Conservation (phyloP, 2,113 vertebrate species). For the Macrotis lagotis region DNA sequence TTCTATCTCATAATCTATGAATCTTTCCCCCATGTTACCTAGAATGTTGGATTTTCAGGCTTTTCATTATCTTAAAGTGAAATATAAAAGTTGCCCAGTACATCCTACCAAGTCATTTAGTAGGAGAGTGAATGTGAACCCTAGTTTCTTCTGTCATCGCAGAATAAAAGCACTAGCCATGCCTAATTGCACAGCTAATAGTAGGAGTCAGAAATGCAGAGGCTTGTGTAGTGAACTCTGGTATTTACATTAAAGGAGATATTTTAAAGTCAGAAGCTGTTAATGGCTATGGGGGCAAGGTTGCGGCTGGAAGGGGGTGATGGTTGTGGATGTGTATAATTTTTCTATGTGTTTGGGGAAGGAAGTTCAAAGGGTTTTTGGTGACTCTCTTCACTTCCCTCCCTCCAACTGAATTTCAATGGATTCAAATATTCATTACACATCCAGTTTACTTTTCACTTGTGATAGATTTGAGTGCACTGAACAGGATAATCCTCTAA, state of each 20-base stretch:
- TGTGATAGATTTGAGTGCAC: slow-evolving; percentile 21
- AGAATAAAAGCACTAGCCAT: neutral
- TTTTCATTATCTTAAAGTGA: slow-evolving; percentile 2
- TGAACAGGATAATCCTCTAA: neutral
- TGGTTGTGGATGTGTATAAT: neutral
- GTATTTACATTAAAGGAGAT: neutral
- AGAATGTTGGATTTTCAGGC: neutral
- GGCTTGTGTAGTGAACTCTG: neutral
- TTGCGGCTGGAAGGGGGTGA: neutral
- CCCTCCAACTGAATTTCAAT: slow-evolving; percentile 15
- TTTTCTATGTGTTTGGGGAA: neutral
- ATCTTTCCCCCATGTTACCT: neutral
- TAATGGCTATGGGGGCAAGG: neutral
- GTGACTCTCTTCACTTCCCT: neutral
- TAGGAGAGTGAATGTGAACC: neutral
- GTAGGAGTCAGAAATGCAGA: neutral
- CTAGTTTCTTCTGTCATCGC: neutral
- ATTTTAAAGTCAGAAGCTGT: neutral
- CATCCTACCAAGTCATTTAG: neutral
- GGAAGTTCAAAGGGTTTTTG: neutral
- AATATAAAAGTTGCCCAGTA: neutral
- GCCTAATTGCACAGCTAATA: neutral
- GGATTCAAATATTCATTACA: slow-evolving; percentile 8
- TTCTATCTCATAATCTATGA: neutral
- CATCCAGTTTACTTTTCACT: neutral